Evolutionary conservation across 2,797 vertebrate genomes (phyloP), one percentile per base, ranked within the genome.

Genomic region (Danio tinwini): DNA sequence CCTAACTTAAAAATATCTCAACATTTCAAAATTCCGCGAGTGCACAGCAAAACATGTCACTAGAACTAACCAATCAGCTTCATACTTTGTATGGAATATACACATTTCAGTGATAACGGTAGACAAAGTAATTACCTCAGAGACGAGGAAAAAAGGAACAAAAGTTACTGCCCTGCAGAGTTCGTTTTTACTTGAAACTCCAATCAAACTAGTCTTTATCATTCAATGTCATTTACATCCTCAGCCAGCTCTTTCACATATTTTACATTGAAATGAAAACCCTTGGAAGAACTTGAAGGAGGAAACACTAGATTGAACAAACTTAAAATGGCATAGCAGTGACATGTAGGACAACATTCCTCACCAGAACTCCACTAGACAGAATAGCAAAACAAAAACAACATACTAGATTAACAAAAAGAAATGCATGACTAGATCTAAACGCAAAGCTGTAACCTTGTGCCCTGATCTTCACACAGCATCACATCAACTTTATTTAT

Each of bases 341-440:
- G 58, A 50, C 72, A 62, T 3, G 58, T 17, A 40, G 37, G 58
- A 50, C 58, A 37, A 40, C 72, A 74, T 74, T 74, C 56, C 29
- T 21, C 19, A 39, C 49, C 8, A n/a, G 3, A 42, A 3, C 3
- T 62, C 7, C 44, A 62, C 21, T 59, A 45, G 29, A 74, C 8
- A 63, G 7, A 62, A 50, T 42, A 50, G 47, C 63, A 63, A 74
- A 73, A 62, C 21, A 8, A 2, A 5, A n/a, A 40, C n/a, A n/a
- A 17, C 17, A 29, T 44, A 55, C 19, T 12, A 58, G 42, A 42
- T 55, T 29, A 59, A 5, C 12, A 45, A 68, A 67, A 53, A 6
- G 17, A n/a, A 44, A 29, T 44, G 9, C 6, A 45, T 29, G 11
- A 29, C 5, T 42, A 63, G 45, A 47, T 52, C 29, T 7, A 19